Evolutionary conservation across 2,888 invertebrate genomes (phyloP), one percentile per base, ranked within the genome.

Genomic region (Parnassius mnemosyne): DNA sequence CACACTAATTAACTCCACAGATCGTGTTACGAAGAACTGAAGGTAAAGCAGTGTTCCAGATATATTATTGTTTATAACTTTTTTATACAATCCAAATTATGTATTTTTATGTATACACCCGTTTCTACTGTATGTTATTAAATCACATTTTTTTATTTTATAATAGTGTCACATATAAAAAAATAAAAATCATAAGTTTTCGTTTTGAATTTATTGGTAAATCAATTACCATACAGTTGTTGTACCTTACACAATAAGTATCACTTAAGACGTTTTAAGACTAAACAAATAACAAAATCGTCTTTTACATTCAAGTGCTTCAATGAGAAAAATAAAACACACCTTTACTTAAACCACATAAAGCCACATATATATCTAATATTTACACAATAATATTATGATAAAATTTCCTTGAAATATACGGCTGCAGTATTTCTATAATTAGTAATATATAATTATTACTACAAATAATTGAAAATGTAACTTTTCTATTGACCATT

Each of bases 151-250:
- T 25, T 25, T 25, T 25, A 25, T 25, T 51, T 34, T 52, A 2
- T 52, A 52, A 11, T 34, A 52, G 10, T 34, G 12, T 52, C 34
- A 20, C 9, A 51, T 43, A 42, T 10, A 16, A n/a, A 42, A 43
- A 54, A 54, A 66, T 69, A 67, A 63, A 73, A 71, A 69, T 58
- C 67, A 60, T 56, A 56, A 60, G 64, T 63, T 68, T 63, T 71
- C 62, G 64, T 51, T 69, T 75, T 68, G 69, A 73, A 73, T 68
- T 75, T 75, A 74, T 76, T 82, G 81, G 83, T 78, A 82, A 79
- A 75, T 78, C 72, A 70, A 75, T 79, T 80, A 83, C 81, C 83
- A 66, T 73, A 75, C 75, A 72, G 58, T 67, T 12, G 43, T 65
- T 72, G 72, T 68, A 68, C 73, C 75, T 79, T 77, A 34, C 67